Base-by-base conservation (phyloP, 2,888 invertebrate genomes). In the Colletes collaris region DNA sequence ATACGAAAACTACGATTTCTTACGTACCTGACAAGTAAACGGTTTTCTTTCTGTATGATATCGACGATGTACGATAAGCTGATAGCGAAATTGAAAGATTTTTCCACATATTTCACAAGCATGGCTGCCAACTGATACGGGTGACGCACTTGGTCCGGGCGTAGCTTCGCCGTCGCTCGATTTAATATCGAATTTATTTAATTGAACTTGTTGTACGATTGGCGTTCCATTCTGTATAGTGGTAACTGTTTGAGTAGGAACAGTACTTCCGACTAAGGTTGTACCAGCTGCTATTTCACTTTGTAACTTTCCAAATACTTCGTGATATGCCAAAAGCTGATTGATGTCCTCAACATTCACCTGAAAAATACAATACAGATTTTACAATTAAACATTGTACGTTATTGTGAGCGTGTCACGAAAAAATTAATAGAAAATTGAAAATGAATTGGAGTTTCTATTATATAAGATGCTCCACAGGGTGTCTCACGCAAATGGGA, bases 41-140 rank as follows among this genome's bases (percentile, higher is more conserved):
- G 97, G 97, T 92, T 97, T 97, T 85, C 96, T 95, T 93, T 97
- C 97, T 56, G 96, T 97, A 89, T 97, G 97, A 93, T 97, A 97
- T 87, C 97, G 95, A 89, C 97, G 95, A 93, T 97, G 97, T 56
- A 97, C 97, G 88, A 97, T 97, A 76, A 97, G 94, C 92, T 97
- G 97, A 93, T 97, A 97, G 75, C 97, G 95, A 93, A 96, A 97
- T 89, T 97, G 97, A 93, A 97, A 97, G 93, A 97, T 96, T 93
- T 97, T 97, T 67, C 97, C 97, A 89, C 97, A 97, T 78, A 97
- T 95, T 92, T 97, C 97, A 92, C 97, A 97, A 19, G 96, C 95
- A 92, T 97, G 97, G 81, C 95, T 95, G 27, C 95, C 96, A 44
- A 93, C 93, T 16, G 94, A 93, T 3, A 95, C 94, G 3, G 95